Percentiles rank a stretch among this genome's conserved stretches.
phyloP scores from a whole-genome alignment of 2,797 vertebrate genomes.

The Limosa lapponica region DNA sequence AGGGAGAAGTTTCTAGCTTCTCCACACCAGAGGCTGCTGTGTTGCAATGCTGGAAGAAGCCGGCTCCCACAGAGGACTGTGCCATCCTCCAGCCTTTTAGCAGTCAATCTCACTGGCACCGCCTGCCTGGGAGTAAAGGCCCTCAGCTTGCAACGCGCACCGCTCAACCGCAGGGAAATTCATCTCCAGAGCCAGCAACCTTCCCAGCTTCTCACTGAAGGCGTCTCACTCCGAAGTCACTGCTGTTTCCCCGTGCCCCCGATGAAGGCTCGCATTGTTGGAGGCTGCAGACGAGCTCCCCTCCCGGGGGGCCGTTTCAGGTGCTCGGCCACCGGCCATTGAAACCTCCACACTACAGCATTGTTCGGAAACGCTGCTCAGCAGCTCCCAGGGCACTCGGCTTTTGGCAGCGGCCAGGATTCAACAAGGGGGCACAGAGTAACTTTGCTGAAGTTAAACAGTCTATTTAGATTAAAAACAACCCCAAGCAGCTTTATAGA shows the following conservation, averaged over 20 bases:
- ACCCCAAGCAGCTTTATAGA: conserved; percentile 35
- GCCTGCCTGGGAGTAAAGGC: background rate
- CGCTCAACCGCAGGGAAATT: background rate
- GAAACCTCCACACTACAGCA: conserved; percentile 19
- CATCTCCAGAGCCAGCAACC: background rate
- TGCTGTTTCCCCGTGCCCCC: background rate
- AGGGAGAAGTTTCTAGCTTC: background rate
- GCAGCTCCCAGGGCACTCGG: conserved; percentile 4
- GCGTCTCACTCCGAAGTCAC: background rate
- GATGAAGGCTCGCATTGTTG: conserved; percentile 21
- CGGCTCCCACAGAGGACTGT: background rate
- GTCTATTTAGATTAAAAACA: conserved; percentile 55
- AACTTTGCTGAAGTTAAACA: conserved; percentile 10
- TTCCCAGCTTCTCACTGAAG: background rate
- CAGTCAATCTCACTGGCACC: background rate
- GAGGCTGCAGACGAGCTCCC: background rate
- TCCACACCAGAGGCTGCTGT: background rate
- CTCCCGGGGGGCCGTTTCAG: background rate
- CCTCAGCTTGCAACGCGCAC: background rate
- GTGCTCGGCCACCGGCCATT: background rate
- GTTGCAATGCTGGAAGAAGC: background rate
- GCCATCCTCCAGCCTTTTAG: background rate
- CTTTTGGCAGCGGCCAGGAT: background rate
- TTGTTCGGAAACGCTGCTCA: background rate
- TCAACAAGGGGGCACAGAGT: conserved; percentile 31